These are phyloP conservation scores for Perithous albicinctus DNA, from an alignment of 2,888 invertebrate species.

Conservation along the genomic window DNA sequence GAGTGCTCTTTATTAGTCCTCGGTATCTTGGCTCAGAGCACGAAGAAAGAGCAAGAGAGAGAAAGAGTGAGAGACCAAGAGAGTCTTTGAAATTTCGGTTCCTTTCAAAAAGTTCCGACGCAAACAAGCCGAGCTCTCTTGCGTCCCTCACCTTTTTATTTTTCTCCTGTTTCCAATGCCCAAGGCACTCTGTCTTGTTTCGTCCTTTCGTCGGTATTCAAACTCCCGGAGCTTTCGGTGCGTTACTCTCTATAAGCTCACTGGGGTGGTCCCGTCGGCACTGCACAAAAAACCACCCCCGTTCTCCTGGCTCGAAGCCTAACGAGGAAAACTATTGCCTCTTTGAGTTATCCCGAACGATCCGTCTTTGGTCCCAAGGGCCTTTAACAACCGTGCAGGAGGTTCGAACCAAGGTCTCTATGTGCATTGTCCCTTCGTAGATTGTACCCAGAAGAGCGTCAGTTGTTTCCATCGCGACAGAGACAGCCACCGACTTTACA, in stretches of 20 bases:
- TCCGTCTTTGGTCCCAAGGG: conserved; percentile 15
- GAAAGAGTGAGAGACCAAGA: conserved; percentile 55
- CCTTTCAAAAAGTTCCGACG: conserved; percentile 68
- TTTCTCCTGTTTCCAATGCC: conserved; percentile 31
- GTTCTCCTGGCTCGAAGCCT: conserved; percentile 60
- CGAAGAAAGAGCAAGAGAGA: too few species aligned
- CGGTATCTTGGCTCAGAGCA: conserved; percentile 14
- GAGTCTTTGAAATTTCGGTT: conserved; percentile 70
- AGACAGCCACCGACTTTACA: background rate
- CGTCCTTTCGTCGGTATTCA: conserved; percentile 15
- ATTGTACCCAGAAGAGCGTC: background rate
- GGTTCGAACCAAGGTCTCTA: background rate
- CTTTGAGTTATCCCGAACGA: conserved; percentile 16
- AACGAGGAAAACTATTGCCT: conserved; percentile 69
- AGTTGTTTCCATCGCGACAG: background rate
- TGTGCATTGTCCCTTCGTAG: background rate
- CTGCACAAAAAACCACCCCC: conserved; percentile 73
- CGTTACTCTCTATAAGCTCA: conserved; percentile 43
- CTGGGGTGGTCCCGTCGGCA: conserved; percentile 73
- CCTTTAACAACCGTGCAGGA: background rate
- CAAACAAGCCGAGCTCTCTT: conserved; percentile 58
- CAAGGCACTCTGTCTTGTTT: conserved; percentile 32
- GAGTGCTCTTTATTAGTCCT: conserved; percentile 64
- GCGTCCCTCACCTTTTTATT: conserved; percentile 50
- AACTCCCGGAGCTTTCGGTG: conserved; percentile 38